phyloP scores from a whole-genome alignment of 2,797 vertebrate genomes.

The Labeo calbasu region DNA sequence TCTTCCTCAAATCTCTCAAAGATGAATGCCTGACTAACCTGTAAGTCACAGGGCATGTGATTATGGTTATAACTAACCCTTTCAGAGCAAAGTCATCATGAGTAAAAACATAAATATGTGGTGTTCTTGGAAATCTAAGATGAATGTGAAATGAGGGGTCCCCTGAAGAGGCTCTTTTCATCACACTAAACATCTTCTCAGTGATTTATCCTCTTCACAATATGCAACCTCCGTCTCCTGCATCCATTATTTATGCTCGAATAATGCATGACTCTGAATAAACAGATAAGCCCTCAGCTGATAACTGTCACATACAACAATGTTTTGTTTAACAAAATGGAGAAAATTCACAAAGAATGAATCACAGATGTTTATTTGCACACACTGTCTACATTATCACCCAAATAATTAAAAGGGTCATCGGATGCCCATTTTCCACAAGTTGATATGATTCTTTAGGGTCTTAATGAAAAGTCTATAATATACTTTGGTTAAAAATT shows the following conservation, averaged over 20 bases:
- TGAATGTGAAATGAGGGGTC: neutral
- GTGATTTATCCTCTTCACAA: neutral
- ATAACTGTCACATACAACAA: neutral
- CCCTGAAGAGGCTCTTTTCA: neutral
- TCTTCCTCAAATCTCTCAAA: conserved; percentile 1
- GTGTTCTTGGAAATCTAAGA: conserved; percentile 5
- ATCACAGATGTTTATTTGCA: neutral
- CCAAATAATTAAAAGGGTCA: neutral
- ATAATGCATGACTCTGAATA: neutral
- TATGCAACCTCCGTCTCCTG: neutral
- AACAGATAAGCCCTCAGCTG: neutral
- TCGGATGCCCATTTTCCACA: no score
- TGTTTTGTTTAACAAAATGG: neutral
- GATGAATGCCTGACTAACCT: conserved; percentile 4
- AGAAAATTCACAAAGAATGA: neutral
- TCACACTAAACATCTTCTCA: neutral
- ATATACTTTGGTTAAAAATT: no score
- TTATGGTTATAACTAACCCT: neutral
- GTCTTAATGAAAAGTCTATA: no score
- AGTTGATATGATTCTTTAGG: no score
- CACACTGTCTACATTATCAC: neutral
- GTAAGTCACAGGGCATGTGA: neutral
- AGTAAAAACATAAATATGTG: neutral
- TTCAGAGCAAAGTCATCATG: neutral
- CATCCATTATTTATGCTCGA: conserved; percentile 9